Evolutionary conservation across 2,888 invertebrate species (phyloP).

Genomic region (Diloba caeruleocephala): DNA sequence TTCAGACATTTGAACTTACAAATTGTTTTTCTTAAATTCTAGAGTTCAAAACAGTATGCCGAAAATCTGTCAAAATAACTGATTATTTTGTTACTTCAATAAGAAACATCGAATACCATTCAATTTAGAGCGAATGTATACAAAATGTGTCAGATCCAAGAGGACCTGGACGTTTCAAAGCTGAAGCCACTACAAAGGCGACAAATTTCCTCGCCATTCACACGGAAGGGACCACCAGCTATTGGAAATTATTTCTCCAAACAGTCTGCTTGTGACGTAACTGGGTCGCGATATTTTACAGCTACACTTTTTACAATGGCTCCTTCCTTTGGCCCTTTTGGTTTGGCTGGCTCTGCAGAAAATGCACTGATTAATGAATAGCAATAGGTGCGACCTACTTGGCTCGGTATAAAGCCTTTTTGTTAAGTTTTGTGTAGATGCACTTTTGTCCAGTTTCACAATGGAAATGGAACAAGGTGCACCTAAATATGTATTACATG

Average conservation of each 20-base stretch:
- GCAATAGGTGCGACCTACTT: conserved; percentile 32
- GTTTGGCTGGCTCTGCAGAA: conserved; percentile 18
- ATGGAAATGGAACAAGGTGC: conserved; percentile 20
- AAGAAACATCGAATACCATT: conserved; percentile 10
- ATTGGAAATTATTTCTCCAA: conserved; percentile 78
- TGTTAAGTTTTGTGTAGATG: conserved; percentile 26
- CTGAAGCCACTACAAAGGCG: conserved; percentile 68
- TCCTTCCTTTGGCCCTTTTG: conserved; percentile 55
- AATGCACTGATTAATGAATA: conserved; percentile 42
- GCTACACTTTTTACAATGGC: conserved; percentile 57
- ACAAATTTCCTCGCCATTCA: conserved; percentile 75
- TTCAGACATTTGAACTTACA: too few relatives aligned
- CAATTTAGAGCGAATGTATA: conserved; percentile 16
- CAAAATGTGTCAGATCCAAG: conserved; percentile 54
- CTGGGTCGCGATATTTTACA: conserved; percentile 79
- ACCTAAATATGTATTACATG: conserved; percentile 17
- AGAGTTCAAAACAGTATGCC: too few relatives aligned
- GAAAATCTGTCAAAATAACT: too few relatives aligned
- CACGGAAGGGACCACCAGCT: conserved; percentile 66
- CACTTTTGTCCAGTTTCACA: conserved; percentile 28
- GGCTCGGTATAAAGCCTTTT: conserved; percentile 21
- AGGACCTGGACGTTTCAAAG: conserved; percentile 62
- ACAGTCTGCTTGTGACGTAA: conserved; percentile 76
- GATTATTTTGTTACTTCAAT: neutral
- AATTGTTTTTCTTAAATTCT: too few relatives aligned